A percentile compares a stretch with the other conserved stretches of the same genome.
Evolutionary conservation across 2,888 invertebrate genomes (phyloP).

Genomic region (Augochlorella aurata): DNA sequence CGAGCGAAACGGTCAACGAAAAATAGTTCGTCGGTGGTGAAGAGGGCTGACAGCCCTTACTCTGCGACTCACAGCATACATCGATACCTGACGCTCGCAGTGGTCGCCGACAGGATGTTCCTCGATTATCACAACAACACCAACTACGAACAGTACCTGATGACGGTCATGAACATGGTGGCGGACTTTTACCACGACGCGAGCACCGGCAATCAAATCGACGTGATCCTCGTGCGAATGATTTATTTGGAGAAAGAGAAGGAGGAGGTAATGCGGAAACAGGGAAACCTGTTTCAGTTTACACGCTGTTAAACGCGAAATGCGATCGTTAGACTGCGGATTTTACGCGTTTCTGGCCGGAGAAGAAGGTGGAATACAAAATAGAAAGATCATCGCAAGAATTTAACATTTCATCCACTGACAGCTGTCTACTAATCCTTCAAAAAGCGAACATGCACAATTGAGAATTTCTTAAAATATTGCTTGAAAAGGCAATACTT

Average conservation of each 20-base stretch:
- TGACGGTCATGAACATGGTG: constrained; percentile 96
- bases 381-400: too few relatives aligned
- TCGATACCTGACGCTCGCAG: constrained; percentile 90
- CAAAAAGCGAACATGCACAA: too few relatives aligned
- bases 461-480: too few relatives aligned
- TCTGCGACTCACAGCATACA: constrained; percentile 83
- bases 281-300: neutral
- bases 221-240: constrained; percentile 92
- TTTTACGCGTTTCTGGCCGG: too few relatives aligned
- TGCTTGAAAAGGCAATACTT: too few relatives aligned
- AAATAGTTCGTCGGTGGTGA: constrained; percentile 63
- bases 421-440: too few relatives aligned
- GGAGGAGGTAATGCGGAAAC: constrained; percentile 81
- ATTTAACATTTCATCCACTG: too few relatives aligned
- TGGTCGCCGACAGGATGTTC: constrained; percentile 94
- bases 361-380: too few relatives aligned
- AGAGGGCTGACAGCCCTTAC: constrained; percentile 69
- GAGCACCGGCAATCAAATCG: constrained; percentile 93
- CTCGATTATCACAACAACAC: constrained; percentile 90
- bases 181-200: constrained; percentile 91
- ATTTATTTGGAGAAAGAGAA: constrained; percentile 87
- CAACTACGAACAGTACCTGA: constrained; percentile 91
- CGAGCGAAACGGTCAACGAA: constrained; percentile 74
- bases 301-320: neutral
- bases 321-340: too few relatives aligned